phyloP scores from a whole-genome alignment of 92 coral and sea anemone species.

The Heliopora coerulea region DNA sequence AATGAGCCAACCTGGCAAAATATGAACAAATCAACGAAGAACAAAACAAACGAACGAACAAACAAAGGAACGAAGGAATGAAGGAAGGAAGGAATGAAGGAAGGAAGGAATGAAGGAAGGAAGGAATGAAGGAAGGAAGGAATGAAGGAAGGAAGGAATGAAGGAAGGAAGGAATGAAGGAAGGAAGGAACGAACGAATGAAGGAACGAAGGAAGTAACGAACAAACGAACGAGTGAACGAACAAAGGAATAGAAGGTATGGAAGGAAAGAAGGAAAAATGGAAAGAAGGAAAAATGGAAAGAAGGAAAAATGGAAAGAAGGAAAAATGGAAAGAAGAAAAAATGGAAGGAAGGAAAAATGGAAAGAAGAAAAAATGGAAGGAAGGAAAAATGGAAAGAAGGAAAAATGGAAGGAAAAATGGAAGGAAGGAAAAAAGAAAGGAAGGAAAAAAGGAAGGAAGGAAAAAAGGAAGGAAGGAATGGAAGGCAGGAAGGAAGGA shows the following conservation, averaged over 20 bases:
- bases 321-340: neutral
- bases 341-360: neutral
- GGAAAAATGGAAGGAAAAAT: neutral
- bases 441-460: neutral
- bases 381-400: neutral
- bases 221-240: too few relatives aligned
- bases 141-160: neutral
- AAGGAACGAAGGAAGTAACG: neutral
- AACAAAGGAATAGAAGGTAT: too few relatives aligned
- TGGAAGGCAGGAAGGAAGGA: neutral
- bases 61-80: too few relatives aligned
- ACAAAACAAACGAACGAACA: too few relatives aligned
- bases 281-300: neutral
- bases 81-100: neutral
- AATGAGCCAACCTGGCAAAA: too few relatives aligned
- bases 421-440: neutral
- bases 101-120: conserved; percentile 5
- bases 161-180: neutral
- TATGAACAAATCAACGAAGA: too few relatives aligned
- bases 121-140: neutral
- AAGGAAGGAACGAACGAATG: neutral
- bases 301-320: neutral
- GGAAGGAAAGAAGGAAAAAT: neutral
- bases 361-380: neutral
- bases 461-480: neutral